A percentile compares a stretch with the other conserved stretches of the same genome.
These are phyloP conservation scores for Sinodicranocentrus sp. DNA, from an alignment of 2,888 invertebrate genomes.

Conservation along the genomic window DNA sequence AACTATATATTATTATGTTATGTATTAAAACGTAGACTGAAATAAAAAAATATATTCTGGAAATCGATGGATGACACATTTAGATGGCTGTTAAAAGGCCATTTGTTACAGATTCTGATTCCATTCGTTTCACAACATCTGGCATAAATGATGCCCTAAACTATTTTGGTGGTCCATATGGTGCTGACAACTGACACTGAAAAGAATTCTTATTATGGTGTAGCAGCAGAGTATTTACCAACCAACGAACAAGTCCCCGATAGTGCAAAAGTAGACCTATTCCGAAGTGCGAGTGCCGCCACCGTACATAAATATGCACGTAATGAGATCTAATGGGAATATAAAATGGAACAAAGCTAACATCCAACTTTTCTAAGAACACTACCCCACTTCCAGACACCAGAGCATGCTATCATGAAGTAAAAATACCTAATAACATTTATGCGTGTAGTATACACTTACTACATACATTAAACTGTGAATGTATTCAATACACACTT, in stretches of 20 bases:
- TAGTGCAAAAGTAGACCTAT: too few relatives aligned
- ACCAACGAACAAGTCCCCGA: slow-evolving; percentile 9
- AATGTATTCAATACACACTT: too few relatives aligned
- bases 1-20: not conserved
- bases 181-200: slow-evolving; percentile 29
- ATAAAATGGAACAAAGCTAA: not conserved
- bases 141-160: slow-evolving; percentile 22
- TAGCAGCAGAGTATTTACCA: not conserved
- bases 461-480: too few relatives aligned
- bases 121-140: slow-evolving; percentile 37
- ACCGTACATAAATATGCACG: slow-evolving; percentile 14
- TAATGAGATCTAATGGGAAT: slow-evolving; percentile 60
- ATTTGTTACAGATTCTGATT: slow-evolving; percentile 37
- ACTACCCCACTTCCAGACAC: too few relatives aligned
- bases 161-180: slow-evolving; percentile 21
- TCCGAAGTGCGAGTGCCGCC: not conserved
- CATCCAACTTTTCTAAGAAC: too few relatives aligned
- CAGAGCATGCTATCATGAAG: too few relatives aligned
- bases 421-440: too few relatives aligned
- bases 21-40: not conserved
- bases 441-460: too few relatives aligned
- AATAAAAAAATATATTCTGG: slow-evolving; percentile 5
- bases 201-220: too few relatives aligned
- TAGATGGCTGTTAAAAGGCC: slow-evolving; percentile 29
- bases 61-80: slow-evolving; percentile 34